Percentiles rank a stretch among this genome's conserved stretches.
Conservation (phyloP, 2,888 invertebrate genomes). For the Actias luna region DNA sequence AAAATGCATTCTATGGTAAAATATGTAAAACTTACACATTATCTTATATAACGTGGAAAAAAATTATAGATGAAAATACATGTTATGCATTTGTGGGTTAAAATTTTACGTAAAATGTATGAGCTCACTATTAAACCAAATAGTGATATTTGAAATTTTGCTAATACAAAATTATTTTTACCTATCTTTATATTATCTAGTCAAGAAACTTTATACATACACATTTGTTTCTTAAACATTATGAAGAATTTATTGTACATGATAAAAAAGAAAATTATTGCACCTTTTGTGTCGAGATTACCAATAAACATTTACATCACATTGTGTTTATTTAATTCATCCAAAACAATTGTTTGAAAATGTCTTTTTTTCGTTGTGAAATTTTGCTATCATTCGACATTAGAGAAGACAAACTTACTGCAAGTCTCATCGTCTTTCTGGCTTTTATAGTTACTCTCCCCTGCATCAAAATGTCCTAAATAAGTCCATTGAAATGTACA, state of each 20-base stretch:
- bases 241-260: neutral
- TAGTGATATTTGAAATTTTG: neutral
- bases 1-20: too few relatives aligned
- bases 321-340: neutral
- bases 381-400: too few relatives aligned
- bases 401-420: too few relatives aligned
- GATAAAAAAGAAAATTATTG: neutral
- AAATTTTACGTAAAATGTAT: neutral
- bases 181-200: neutral
- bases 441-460: too few relatives aligned
- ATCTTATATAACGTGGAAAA: too few relatives aligned
- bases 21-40: too few relatives aligned
- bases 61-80: too few relatives aligned
- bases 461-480: too few relatives aligned
- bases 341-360: neutral
- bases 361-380: too few relatives aligned
- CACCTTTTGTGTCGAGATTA: neutral
- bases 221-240: constrained; percentile 10
- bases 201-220: neutral
- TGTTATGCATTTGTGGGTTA: too few relatives aligned
- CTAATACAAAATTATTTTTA: neutral
- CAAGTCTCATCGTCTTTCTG: too few relatives aligned
- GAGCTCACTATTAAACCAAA: neutral
- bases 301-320: constrained; percentile 2
- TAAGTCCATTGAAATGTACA: too few relatives aligned